Conservation (phyloP, 2,113 vertebrate genomes). For the Nesoenas mayeri region DNA sequence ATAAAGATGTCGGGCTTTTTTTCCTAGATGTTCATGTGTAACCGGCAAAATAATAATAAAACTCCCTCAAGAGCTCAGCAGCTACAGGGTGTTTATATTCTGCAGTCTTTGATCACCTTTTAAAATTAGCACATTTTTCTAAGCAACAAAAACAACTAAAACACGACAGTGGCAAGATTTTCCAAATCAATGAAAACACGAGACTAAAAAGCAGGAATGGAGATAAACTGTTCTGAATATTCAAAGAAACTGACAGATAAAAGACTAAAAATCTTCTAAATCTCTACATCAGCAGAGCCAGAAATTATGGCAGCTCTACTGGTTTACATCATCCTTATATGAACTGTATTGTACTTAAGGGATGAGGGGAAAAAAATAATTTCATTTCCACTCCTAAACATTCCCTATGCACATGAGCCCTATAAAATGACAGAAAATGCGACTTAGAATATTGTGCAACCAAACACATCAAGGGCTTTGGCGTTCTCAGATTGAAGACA, state of each 20-base stretch:
- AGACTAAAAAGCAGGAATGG: neutral
- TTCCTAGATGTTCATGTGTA: constrained; percentile 59
- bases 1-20: constrained; percentile 71
- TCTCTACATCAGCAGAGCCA: neutral
- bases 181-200: neutral
- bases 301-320: neutral
- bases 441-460: neutral
- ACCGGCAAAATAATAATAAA: constrained; percentile 57
- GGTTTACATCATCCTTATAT: neutral
- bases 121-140: neutral
- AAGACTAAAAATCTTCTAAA: neutral
- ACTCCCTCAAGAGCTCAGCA: neutral
- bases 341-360: neutral
- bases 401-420: neutral
- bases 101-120: neutral
- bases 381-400: neutral
- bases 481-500: neutral
- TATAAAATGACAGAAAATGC: neutral
- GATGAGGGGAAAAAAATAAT: neutral
- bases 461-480: neutral
- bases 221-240: neutral
- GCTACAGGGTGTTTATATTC: neutral
- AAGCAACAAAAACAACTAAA: neutral
- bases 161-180: neutral
- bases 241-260: neutral